Base-by-base conservation (phyloP, 2,888 invertebrate genomes). In the Euzophera pinguis region DNA sequence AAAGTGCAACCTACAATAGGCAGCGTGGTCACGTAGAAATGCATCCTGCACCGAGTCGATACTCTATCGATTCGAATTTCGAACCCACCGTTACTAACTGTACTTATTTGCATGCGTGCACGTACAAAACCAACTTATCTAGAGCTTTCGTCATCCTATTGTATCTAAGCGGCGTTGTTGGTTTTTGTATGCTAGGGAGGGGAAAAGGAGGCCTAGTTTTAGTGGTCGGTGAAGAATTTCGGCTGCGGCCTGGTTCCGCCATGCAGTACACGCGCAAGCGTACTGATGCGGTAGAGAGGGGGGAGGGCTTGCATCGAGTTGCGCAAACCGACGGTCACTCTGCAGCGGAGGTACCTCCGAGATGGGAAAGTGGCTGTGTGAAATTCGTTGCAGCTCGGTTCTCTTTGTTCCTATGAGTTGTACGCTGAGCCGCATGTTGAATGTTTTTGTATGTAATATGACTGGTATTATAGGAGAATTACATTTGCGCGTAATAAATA, bases 71-170 rank as follows among this genome's bases (percentile, higher is more conserved):
- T 86, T 81, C 67, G 32, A 13, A 37, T 37, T 37, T 37, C 37
- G 16, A 14, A 14, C 32, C 4, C 41, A 13, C 32, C 45, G 72
- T 75, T 77, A 73, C 77, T 87, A 88, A 88, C 87, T 84, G 88
- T 90, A 87, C 73, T 32, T 45, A 87, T 88, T 88, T 88, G 88
- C 89, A 89, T 90, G 85, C 87, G 83, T 89, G 88, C 89, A 89
- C 81, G 81, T 82, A 76, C 60, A 53, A 60, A 53, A 53, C 85
- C 71, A 71, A 61, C 58, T 14, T 63, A 63, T 47, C 34, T 47
- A 61, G 83, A 78, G 57, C 82, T 59, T 54, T 61, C 62, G 65
- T 69, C 68, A 58, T 61, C 68, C 64, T 73, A 71, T 71, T 73
- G 71, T 57, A 55, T 57, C 55, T 59, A 61, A 54, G 54, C 53